These are phyloP conservation scores for Epinotia nisella DNA, from an alignment of 2,888 invertebrate species.

Conservation along the genomic window DNA sequence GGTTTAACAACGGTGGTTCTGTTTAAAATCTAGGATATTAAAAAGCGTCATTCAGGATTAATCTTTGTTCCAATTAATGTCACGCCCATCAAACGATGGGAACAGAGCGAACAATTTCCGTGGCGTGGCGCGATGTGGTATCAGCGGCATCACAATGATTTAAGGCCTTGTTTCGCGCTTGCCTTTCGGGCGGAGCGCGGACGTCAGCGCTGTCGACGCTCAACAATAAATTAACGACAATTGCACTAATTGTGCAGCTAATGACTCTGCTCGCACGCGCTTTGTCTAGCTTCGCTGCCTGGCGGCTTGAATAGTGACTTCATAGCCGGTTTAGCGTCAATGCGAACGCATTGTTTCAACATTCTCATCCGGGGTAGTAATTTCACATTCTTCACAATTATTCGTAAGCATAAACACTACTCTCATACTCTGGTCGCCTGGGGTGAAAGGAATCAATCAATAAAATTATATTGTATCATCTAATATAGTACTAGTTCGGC, in stretches of 20 bases:
- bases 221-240: slow-evolving; percentile 81
- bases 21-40: slow-evolving; percentile 15
- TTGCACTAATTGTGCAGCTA: slow-evolving; percentile 83
- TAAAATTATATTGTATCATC: slow-evolving; percentile 47
- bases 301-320: background rate
- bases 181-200: slow-evolving; percentile 9
- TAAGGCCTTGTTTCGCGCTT: slow-evolving; percentile 9
- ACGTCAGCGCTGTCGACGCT: slow-evolving; percentile 50
- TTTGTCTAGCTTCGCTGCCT: slow-evolving; percentile 29
- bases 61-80: slow-evolving; percentile 22
- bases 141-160: slow-evolving; percentile 25
- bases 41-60: slow-evolving; percentile 11
- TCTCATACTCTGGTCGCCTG: slow-evolving; percentile 20
- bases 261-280: slow-evolving; percentile 64
- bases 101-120: slow-evolving; percentile 5
- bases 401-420: slow-evolving; percentile 7
- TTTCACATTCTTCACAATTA: slow-evolving; percentile 3
- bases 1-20: background rate
- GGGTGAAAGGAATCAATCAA: slow-evolving; percentile 63
- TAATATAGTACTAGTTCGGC: slow-evolving; percentile 25
- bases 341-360: background rate
- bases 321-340: background rate
- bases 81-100: slow-evolving; percentile 1
- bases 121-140: background rate
- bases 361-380: background rate